Base-by-base conservation (phyloP, 2,888 invertebrate species). In the Thelaira solivaga region DNA sequence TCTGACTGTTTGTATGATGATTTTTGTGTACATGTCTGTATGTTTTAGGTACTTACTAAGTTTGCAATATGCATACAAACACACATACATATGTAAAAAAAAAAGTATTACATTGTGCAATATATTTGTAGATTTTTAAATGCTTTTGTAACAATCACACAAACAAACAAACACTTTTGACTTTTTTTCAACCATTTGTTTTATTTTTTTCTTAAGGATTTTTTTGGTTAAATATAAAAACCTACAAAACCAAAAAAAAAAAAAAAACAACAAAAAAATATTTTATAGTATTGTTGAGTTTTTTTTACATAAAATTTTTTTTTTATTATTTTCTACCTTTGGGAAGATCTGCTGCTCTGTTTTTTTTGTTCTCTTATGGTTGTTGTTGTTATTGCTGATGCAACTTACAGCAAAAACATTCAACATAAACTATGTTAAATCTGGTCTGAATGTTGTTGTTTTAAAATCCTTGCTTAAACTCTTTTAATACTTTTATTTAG, bases 341-440 rank as follows among this genome's bases (percentile, higher is more conserved):
- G 22, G 29, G 39, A 62, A 55, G 59, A 65, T 41, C 45, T 74
- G 67, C 43, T 74, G 73, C 67, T 74, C 67, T 36, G 57, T 51
- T 61, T 73, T 59, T 24, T 39, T 2, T 45, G 16, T 24, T 11
- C 24, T 43, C 13, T 45, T 69, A 11, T n/a, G 5, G 31, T 59
- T 41, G 20, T 36, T 53, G 34, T 51, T 59, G 22, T n/a, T 51
- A 29, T 61, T 68, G 26, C 29, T 31, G 24, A 1, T 49, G 49
- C 22, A 61, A 51, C 47, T 65, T 65, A 55, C 68, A 72, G 62
- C 53, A 64, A 51, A 65, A 64, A 59, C 45, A 61, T 69, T 74
- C 53, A 39, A 65, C 53, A 78, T 65, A 78, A 78, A 78, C 69
- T 78, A 78, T 78, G 78, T 74, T 78, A 74, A 78, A 78, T 78